Conservation (phyloP, 2,888 invertebrate genomes). For the Thecophora atra region DNA sequence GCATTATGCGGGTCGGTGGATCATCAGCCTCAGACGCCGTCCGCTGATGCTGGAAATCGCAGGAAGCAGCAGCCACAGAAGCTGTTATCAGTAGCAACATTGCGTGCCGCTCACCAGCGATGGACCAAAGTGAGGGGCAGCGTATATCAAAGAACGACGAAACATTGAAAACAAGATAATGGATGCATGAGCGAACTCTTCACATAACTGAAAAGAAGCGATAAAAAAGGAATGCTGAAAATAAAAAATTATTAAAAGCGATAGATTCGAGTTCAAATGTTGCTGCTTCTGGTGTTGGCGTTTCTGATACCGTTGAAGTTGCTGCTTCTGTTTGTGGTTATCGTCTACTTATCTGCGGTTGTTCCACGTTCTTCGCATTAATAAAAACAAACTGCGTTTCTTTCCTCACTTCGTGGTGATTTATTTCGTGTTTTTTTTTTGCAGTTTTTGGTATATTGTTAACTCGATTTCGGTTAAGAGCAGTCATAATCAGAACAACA, state of each 20-base stretch:
- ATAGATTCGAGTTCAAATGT: background rate
- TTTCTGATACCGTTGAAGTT: conserved; percentile 10
- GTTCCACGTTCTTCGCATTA: no score
- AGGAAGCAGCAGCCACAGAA: conserved; percentile 22
- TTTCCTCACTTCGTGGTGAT: no score
- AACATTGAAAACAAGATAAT: no score
- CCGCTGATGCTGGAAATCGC: background rate
- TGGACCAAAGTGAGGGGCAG: background rate
- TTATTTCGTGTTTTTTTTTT: no score
- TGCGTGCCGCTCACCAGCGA: background rate
- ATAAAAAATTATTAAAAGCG: conserved; percentile 2
- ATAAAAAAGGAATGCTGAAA: background rate
- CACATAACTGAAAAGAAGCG: background rate
- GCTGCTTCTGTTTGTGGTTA: conserved; percentile 18
- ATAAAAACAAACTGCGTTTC: no score
- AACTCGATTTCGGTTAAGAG: no score
- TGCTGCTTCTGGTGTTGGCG: conserved; percentile 1
- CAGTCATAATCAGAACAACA: no score
- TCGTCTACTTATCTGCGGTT: no score
- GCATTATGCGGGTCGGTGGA: no score
- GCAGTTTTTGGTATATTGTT: no score
- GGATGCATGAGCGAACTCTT: background rate
- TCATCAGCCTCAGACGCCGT: no score
- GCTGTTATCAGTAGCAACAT: background rate
- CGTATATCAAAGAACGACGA: no score